phyloP scores from a whole-genome alignment of 2,113 vertebrate genomes.

The Dipodomys merriami region DNA sequence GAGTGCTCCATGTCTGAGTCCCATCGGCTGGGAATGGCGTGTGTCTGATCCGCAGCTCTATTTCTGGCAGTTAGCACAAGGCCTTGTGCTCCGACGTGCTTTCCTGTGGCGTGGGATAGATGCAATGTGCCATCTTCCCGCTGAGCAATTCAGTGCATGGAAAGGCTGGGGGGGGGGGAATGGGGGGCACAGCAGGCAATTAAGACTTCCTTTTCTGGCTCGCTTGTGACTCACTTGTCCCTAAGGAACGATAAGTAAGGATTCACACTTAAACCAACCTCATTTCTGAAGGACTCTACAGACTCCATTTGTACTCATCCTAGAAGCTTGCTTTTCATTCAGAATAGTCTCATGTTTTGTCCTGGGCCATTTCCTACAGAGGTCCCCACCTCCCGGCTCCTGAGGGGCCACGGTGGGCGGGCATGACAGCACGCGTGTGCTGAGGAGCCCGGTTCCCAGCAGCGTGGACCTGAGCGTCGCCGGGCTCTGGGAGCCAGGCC shows the following conservation, averaged over 20 bases:
- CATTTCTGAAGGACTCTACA: not conserved
- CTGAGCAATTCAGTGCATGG: not conserved
- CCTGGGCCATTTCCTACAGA: constrained; percentile 54
- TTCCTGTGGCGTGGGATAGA: not conserved
- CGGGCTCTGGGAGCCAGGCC: not conserved
- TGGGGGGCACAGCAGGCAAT: not conserved
- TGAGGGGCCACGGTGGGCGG: not conserved
- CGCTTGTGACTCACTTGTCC: not conserved
- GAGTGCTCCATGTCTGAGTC: not conserved
- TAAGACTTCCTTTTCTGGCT: not conserved
- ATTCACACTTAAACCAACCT: constrained; percentile 39
- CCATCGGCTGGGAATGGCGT: not conserved
- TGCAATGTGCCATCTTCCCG: not conserved
- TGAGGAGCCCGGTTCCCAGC: constrained; percentile 7
- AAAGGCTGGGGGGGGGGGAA: not conserved
- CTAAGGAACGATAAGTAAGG: not conserved
- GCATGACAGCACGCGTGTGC: no score
- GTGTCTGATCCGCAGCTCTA: not conserved
- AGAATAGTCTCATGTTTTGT: constrained; percentile 52
- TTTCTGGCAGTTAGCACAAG: not conserved
- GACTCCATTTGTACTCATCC: not conserved
- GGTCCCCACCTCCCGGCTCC: not conserved
- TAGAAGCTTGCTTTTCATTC: constrained; percentile 63
- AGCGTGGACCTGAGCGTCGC: not conserved
- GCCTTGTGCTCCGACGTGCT: not conserved